Percentiles rank a stretch among this genome's conserved stretches.
Evolutionary conservation across 2,113 vertebrate species (phyloP).

Genomic region (Macrotus californicus): DNA sequence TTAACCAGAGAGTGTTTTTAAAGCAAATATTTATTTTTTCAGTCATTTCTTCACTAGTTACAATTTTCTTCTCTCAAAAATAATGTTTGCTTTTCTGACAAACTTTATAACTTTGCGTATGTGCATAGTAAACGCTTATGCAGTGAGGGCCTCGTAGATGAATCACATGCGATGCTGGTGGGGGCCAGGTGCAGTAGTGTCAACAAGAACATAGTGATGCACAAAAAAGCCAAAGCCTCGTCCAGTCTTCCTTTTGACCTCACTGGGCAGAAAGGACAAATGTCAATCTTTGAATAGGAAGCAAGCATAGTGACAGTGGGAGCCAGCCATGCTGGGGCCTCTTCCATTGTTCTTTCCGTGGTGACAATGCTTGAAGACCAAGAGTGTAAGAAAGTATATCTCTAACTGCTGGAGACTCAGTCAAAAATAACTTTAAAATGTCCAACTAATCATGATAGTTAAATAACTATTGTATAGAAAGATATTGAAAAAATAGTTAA

Average conservation of each 20-base stretch:
- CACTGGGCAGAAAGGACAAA: background rate
- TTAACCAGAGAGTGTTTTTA: background rate
- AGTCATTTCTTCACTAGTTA: background rate
- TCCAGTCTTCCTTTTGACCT: background rate
- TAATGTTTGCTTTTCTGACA: background rate
- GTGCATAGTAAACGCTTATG: background rate
- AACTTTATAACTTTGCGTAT: background rate
- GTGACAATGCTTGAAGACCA: background rate
- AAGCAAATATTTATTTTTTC: background rate
- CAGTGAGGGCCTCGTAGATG: background rate
- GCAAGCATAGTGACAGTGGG: background rate
- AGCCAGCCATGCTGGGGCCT: fast-evolving
- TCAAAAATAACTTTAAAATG: background rate
- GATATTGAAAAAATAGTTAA: background rate
- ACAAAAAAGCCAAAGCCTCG: background rate
- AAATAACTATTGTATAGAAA: background rate
- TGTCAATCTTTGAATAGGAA: background rate
- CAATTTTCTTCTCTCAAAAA: background rate
- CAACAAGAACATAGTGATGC: background rate
- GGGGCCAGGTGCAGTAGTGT: background rate
- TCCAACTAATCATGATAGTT: background rate
- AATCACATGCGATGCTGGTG: background rate
- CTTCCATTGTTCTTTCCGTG: fast-evolving
- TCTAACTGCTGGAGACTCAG: background rate
- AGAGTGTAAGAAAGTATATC: background rate